Evolutionary conservation across 2,888 invertebrate species (phyloP).

Genomic region (Xanthorhoe designata): DNA sequence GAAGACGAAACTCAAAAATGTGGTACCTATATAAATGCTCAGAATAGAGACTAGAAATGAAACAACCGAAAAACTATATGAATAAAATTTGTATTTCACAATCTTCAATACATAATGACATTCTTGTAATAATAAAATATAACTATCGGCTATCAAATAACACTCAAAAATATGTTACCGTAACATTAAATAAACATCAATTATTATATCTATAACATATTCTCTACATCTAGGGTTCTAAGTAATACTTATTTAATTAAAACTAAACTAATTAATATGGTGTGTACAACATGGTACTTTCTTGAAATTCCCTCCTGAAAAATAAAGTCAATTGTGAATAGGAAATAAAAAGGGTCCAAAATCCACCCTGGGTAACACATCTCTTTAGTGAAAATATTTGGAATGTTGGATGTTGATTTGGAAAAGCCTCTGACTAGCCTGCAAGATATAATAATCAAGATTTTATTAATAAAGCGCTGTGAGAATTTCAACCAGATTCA

Average conservation of each 20-base stretch:
- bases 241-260: constrained; percentile 37
- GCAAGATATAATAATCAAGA: too few species aligned
- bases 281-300: constrained; percentile 62
- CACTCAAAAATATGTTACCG: constrained; percentile 80
- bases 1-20: too few species aligned
- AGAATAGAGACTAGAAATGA: too few species aligned
- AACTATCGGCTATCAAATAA: constrained; percentile 80
- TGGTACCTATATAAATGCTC: too few species aligned
- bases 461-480: too few species aligned
- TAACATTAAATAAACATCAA: constrained; percentile 72
- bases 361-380: background rate
- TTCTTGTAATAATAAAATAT: constrained; percentile 78
- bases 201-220: constrained; percentile 50
- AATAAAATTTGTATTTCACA: constrained; percentile 84
- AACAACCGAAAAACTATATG: constrained; percentile 71
- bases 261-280: constrained; percentile 45
- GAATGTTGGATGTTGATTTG: too few species aligned
- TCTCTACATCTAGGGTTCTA: constrained; percentile 49
- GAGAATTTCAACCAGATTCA: too few species aligned
- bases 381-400: background rate
- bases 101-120: constrained; percentile 79
- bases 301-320: constrained; percentile 48
- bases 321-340: constrained; percentile 30
- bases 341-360: constrained; percentile 8
- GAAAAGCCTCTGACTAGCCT: too few species aligned